Evolutionary conservation across 2,888 invertebrate genomes (phyloP), one percentile per base, ranked within the genome.

Genomic region (Cepaea hortensis): DNA sequence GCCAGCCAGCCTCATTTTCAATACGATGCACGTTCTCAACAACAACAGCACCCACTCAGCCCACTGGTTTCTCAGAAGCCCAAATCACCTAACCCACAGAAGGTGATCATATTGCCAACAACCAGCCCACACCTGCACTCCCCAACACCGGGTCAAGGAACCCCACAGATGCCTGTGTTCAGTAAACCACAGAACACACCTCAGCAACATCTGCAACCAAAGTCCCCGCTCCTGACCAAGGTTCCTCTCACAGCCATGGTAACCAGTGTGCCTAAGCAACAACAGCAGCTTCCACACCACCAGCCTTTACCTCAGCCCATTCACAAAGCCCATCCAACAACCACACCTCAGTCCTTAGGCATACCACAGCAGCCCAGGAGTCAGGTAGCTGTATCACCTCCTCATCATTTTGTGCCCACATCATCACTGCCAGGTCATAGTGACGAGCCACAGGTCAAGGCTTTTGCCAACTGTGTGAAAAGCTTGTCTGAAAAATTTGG

Each of bases 401-500:
- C 79, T 5, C 62, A 62, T 3, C 79, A 79, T 46, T 7, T 35
- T 18, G 35, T 7, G 13, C 73, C 55, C 7, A 46, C 80, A 48
- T 6, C 81, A 15, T 6, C 75, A 23, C 11, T 61, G 9, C 61
- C 55, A 73, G n/a, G 61, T 15, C 76, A 83, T 48, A 84, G 79
- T 48, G 81, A 55, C 9, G 85, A 87, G 70, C 85, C 87, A 9
- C 89, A 92, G 85, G 92, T 94, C 73, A 92, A 94, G 80, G 94
- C 93, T 7, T 94, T 95, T 91, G 94, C 94, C 13, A 93, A 93
- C 85, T 95, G 95, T 91, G 93, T 93, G 86, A 92, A 93, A 87
- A 92, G 92, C 90, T 90, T 93, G 84, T 92, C 93, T 18, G 91
- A 92, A 87, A 89, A 91, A 68, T 93, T 93, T 89, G 92, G 94